phyloP scores from a whole-genome alignment of 2,888 invertebrate genomes.

The Calliopum simillimum region DNA sequence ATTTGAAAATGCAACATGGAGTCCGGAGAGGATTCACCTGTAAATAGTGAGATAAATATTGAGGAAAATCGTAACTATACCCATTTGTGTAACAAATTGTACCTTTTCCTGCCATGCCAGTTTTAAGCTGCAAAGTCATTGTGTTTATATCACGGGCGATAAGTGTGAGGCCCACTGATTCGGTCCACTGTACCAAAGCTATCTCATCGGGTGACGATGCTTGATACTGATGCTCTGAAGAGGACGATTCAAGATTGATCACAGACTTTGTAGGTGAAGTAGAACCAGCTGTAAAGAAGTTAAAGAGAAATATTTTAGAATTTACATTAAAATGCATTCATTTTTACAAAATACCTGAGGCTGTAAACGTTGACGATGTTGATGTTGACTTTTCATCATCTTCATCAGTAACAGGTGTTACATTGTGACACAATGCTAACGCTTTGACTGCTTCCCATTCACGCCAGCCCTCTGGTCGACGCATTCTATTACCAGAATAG shows the following conservation, averaged over 20 bases:
- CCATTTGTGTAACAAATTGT: not conserved
- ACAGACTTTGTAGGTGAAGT: constrained; percentile 65
- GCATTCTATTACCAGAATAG: constrained; percentile 68
- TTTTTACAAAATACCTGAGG: constrained; percentile 43
- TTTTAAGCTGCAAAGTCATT: constrained; percentile 68
- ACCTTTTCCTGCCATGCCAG: constrained; percentile 45
- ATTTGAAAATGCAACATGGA: constrained; percentile 76
- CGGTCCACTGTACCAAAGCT: constrained; percentile 91
- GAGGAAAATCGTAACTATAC: not conserved
- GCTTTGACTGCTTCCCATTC: constrained; percentile 93
- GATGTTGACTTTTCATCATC: constrained; percentile 63
- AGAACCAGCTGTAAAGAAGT: constrained; percentile 50
- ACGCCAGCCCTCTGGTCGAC: constrained; percentile 78
- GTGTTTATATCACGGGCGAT: constrained; percentile 72
- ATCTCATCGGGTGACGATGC: constrained; percentile 95
- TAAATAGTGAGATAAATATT: not conserved
- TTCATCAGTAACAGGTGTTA: constrained; percentile 94
- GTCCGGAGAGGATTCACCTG: constrained; percentile 55
- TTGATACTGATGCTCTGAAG: constrained; percentile 70
- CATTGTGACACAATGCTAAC: constrained; percentile 97
- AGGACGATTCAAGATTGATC: constrained; percentile 61
- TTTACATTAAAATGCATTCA: not conserved
- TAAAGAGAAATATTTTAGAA: not conserved
- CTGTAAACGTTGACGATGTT: constrained; percentile 60
- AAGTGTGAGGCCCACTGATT: constrained; percentile 77